A percentile compares a stretch with the other conserved stretches of the same genome.
phyloP scores from a whole-genome alignment of 2,888 invertebrate species.

The Argyra leucocephala region DNA sequence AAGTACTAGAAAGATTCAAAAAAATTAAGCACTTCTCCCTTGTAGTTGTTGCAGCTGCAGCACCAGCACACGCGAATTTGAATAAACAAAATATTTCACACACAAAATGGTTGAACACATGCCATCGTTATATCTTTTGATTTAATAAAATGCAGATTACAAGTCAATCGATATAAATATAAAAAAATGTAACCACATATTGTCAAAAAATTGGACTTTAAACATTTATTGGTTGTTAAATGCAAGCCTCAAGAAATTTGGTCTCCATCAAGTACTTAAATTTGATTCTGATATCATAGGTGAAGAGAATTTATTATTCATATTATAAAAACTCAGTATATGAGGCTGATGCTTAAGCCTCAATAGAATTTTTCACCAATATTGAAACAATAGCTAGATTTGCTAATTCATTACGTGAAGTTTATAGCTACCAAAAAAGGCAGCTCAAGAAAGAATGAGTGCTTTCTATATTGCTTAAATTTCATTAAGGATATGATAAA shows the following conservation, averaged over 20 bases:
- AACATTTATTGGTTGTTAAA: constrained; percentile 90
- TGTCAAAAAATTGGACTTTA: constrained; percentile 96
- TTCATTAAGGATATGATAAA: constrained; percentile 94
- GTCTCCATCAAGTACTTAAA: constrained; percentile 94
- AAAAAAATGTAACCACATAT: constrained; percentile 75
- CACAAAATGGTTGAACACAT: constrained; percentile 51
- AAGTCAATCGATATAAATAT: constrained; percentile 88
- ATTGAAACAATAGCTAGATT: constrained; percentile 95
- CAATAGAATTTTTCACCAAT: constrained; percentile 98
- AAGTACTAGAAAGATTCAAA: constrained; percentile 22
- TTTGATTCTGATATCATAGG: constrained; percentile 72
- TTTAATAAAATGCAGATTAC: constrained; percentile 88
- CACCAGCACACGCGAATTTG: constrained; percentile 66
- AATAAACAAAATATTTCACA: constrained; percentile 79
- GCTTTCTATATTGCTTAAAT: constrained; percentile 95
- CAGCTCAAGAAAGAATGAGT: constrained; percentile 71
- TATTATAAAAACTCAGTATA: constrained; percentile 79
- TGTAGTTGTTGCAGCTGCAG: constrained; percentile 30
- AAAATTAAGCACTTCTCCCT: not conserved
- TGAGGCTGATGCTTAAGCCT: constrained; percentile 85
- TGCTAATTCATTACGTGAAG: constrained; percentile 77
- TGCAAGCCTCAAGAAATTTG: constrained; percentile 95
- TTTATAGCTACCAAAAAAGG: constrained; percentile 88
- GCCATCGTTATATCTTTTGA: constrained; percentile 81
- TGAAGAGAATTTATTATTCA: constrained; percentile 86